These are phyloP conservation scores for Tachina lurida DNA, from an alignment of 2,888 invertebrate genomes.

Conservation along the genomic window DNA sequence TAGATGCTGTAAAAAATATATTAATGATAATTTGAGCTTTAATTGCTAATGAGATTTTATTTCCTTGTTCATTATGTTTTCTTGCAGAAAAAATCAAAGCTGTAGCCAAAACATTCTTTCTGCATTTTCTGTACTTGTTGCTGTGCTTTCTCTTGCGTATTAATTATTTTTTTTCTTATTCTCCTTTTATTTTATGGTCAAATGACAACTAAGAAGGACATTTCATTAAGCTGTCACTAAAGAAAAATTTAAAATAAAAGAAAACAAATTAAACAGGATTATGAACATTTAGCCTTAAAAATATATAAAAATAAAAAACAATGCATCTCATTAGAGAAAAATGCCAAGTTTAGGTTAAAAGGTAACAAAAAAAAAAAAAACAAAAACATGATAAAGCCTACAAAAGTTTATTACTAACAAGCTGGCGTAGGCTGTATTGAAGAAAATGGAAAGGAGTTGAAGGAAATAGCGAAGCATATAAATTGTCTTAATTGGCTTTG, in stretches of 20 bases:
- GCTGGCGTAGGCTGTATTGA: background rate
- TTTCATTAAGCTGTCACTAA: background rate
- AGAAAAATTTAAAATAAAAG: background rate
- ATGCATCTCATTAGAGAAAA: background rate
- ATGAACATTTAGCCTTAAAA: background rate
- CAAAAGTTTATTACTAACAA: background rate
- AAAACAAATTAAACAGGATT: background rate
- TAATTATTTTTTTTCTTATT: background rate
- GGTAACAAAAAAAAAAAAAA: background rate
- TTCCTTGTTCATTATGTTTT: background rate
- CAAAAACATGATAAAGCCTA: too few species aligned
- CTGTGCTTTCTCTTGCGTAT: background rate
- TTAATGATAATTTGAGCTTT: background rate
- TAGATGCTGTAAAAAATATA: too few species aligned
- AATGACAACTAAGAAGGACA: constrained; percentile 8
- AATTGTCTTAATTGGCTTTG: background rate
- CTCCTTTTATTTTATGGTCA: background rate
- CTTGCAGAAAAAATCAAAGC: background rate
- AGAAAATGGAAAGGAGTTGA: background rate
- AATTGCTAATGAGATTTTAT: background rate
- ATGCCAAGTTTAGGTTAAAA: background rate
- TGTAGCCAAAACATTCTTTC: background rate
- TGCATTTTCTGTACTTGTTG: background rate
- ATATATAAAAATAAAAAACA: background rate
- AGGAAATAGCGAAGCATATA: background rate